phyloP scores from a whole-genome alignment of 2,797 vertebrate genomes.

The Allobates femoralis region DNA sequence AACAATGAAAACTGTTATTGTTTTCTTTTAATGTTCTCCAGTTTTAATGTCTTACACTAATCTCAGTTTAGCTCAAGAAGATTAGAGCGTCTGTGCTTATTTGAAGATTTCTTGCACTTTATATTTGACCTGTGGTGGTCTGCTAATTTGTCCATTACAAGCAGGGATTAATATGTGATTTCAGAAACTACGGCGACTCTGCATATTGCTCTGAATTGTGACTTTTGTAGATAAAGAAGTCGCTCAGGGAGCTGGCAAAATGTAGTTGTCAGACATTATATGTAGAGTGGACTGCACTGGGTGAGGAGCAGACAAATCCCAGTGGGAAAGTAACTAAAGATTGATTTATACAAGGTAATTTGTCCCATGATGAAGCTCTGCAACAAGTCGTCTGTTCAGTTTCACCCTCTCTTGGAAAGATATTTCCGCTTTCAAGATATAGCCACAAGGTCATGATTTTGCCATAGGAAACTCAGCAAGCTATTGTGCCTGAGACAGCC shows the following conservation, averaged over 20 bases:
- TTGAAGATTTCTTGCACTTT: slow-evolving; percentile 14
- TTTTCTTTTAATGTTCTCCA: slow-evolving; percentile 24
- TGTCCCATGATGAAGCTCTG: background rate
- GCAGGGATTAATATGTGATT: background rate
- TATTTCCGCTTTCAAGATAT: too few relatives aligned
- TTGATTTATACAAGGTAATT: background rate
- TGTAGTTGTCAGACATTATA: background rate
- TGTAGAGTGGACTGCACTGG: background rate
- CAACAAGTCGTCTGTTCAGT: background rate
- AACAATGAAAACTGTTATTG: background rate
- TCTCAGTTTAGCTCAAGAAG: slow-evolving; percentile 33
- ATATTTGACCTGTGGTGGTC: slow-evolving; percentile 16
- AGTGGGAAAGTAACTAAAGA: background rate
- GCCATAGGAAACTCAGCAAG: too few relatives aligned
- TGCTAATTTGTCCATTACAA: slow-evolving; percentile 38
- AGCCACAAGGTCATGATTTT: too few relatives aligned
- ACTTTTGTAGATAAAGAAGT: background rate
- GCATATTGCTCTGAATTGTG: too few relatives aligned
- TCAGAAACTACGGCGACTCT: background rate
- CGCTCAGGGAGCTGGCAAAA: background rate
- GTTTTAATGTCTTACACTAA: slow-evolving; percentile 45
- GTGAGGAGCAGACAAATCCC: background rate
- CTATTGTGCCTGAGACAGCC: too few relatives aligned
- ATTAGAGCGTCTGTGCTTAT: slow-evolving; percentile 22
- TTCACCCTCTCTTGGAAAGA: too few relatives aligned